These are phyloP conservation scores for Brachynemurus nebulosus DNA, from an alignment of 2,888 invertebrate genomes.

Conservation along the genomic window DNA sequence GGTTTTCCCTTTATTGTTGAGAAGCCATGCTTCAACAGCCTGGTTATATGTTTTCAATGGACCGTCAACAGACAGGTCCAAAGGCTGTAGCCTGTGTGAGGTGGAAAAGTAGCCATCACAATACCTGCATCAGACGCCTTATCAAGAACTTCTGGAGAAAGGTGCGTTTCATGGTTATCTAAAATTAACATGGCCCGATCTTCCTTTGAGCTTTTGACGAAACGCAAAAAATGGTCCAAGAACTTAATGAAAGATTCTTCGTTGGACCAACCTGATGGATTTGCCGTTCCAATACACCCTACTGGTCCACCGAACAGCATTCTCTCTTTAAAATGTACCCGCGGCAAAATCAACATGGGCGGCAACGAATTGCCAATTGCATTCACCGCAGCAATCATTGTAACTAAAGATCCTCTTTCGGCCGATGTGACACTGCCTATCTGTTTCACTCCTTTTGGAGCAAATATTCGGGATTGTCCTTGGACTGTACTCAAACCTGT, in stretches of 20 bases:
- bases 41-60: too few relatives aligned
- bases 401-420: neutral
- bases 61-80: too few relatives aligned
- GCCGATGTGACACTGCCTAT: neutral
- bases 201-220: slow-evolving; percentile 10
- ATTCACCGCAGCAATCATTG: slow-evolving; percentile 14
- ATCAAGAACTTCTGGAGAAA: neutral
- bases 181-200: slow-evolving; percentile 7
- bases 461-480: slow-evolving; percentile 18
- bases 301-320: slow-evolving; percentile 12
- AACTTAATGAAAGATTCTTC: slow-evolving; percentile 15
- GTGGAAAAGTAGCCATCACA: too few relatives aligned
- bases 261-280: slow-evolving; percentile 20
- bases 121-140: too few relatives aligned
- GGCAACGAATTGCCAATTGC: slow-evolving; percentile 22
- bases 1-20: too few relatives aligned
- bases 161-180: slow-evolving; percentile 3
- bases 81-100: too few relatives aligned
- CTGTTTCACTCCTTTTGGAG: slow-evolving; percentile 16
- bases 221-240: slow-evolving; percentile 17
- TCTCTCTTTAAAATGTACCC: slow-evolving; percentile 16
- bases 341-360: slow-evolving; percentile 24
- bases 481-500: slow-evolving; percentile 18
- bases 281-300: slow-evolving; percentile 17
- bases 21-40: too few relatives aligned